These are phyloP conservation scores for Parapsyche elsis DNA, from an alignment of 1,140 invertebrate species.

Conservation along the genomic window DNA sequence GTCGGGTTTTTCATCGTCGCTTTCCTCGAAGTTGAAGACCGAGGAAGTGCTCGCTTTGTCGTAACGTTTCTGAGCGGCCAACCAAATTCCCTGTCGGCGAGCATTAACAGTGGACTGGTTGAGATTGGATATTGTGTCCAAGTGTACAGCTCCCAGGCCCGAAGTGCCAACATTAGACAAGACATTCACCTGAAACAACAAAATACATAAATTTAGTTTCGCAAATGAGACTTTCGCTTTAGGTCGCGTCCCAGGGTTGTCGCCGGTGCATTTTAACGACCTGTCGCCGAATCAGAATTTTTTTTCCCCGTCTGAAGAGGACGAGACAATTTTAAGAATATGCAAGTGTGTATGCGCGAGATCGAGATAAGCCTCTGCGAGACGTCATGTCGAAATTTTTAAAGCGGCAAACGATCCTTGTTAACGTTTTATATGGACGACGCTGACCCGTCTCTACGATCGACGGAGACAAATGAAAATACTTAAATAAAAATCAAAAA, in stretches of 20 bases:
- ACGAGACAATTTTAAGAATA: too few species aligned
- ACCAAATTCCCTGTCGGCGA: conserved; percentile 57
- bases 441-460: too few species aligned
- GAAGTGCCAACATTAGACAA: conserved; percentile 62
- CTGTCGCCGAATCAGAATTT: not conserved
- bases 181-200: conserved; percentile 60
- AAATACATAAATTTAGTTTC: not conserved
- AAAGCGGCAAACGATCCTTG: too few species aligned
- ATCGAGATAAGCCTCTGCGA: too few species aligned
- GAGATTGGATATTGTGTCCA: conserved; percentile 20
- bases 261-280: not conserved
- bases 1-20: conserved; percentile 57
- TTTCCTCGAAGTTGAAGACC: conserved; percentile 59
- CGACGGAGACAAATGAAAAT: too few species aligned
- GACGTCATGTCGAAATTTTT: too few species aligned
- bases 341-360: too few species aligned
- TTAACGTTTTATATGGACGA: too few species aligned
- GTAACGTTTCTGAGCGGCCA: conserved; percentile 60
- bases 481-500: too few species aligned
- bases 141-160: conserved; percentile 59
- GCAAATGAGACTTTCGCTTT: not conserved
- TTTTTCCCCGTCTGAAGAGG: not conserved
- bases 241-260: not conserved
- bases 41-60: conserved; percentile 60
- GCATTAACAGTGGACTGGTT: conserved; percentile 55